Evolutionary conservation across 1,140 invertebrate species (phyloP).

Genomic region (Battus philenor): DNA sequence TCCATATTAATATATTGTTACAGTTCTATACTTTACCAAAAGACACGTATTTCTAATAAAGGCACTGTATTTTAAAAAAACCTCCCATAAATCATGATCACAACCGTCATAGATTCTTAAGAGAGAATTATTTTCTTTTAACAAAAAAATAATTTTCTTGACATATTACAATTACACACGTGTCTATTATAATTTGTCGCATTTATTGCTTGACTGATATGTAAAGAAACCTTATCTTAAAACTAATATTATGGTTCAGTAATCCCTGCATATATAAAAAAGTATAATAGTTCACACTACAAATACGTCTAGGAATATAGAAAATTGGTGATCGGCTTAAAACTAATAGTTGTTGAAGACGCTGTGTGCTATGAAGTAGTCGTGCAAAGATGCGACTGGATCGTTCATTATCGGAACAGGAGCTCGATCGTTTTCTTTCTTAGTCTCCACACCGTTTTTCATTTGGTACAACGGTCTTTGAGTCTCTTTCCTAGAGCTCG

Average conservation of each 20-base stretch:
- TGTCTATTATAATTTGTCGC: neutral
- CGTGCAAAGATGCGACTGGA: constrained; percentile 40
- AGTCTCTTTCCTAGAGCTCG: constrained; percentile 38
- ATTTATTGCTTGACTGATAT: neutral
- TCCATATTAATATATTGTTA: constrained; percentile 17
- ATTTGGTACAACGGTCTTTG: constrained; percentile 19
- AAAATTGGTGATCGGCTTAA: neutral
- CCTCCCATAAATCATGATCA: too few relatives aligned
- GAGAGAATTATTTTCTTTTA: too few relatives aligned
- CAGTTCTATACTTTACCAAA: constrained; percentile 19
- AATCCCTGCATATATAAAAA: neutral
- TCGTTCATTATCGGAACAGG: constrained; percentile 3
- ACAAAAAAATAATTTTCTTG: too few relatives aligned
- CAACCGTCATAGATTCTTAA: too few relatives aligned
- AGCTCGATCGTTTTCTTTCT: constrained; percentile 28
- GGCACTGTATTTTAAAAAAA: constrained; percentile 15
- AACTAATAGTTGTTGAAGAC: constrained; percentile 48
- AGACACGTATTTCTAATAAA: constrained; percentile 20
- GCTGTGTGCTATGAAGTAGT: constrained; percentile 61
- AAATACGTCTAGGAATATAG: too few relatives aligned
- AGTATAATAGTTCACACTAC: neutral
- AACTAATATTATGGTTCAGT: constrained; percentile 1
- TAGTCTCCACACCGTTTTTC: constrained; percentile 23
- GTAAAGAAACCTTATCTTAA: neutral
- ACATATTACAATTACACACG: too few relatives aligned